phyloP scores from a whole-genome alignment of 1,140 invertebrate genomes.

The Drosophila ficusphila region DNA sequence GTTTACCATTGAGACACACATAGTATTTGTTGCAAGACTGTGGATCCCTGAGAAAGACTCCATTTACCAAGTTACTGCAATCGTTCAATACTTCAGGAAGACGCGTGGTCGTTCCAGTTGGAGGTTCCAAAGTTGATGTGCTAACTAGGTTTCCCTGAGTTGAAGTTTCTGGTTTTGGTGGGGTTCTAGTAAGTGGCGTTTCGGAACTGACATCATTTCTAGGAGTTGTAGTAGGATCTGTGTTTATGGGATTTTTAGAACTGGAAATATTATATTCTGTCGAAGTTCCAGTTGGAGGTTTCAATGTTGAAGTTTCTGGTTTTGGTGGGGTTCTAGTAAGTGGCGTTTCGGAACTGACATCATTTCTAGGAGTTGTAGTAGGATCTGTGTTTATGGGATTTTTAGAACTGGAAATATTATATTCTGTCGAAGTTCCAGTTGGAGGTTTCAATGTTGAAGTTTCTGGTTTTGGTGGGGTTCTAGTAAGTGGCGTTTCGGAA shows the following conservation, averaged over 20 bases:
- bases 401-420: neutral
- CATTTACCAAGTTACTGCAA: conserved; percentile 30
- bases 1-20: conserved; percentile 35
- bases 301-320: neutral
- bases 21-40: conserved; percentile 45
- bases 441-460: neutral
- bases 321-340: too few species aligned
- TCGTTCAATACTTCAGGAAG: neutral
- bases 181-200: neutral
- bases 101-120: neutral
- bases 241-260: neutral
- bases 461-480: neutral
- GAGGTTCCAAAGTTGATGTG: neutral
- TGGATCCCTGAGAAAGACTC: conserved; percentile 30
- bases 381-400: neutral
- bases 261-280: neutral
- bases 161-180: neutral
- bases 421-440: neutral
- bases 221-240: neutral
- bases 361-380: neutral
- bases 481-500: neutral
- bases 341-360: neutral
- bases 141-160: neutral
- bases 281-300: neutral
- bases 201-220: too few species aligned